These are phyloP conservation scores for Orthonychiurus folsomi DNA, from an alignment of 2,888 invertebrate species.

Conservation along the genomic window DNA sequence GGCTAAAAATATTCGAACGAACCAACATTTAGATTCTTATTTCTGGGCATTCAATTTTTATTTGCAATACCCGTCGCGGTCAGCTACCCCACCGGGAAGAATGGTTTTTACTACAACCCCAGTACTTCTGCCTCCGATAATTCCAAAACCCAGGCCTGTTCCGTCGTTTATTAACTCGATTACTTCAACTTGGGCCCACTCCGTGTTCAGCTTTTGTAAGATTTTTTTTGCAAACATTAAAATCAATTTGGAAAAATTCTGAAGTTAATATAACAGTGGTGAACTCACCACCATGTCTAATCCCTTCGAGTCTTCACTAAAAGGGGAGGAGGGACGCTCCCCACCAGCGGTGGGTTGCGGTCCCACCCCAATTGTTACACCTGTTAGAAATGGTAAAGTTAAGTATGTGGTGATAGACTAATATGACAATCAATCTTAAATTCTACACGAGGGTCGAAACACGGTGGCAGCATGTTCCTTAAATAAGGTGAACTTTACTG, in stretches of 20 bases:
- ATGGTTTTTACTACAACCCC: slow-evolving; percentile 99
- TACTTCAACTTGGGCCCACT: slow-evolving; percentile 99
- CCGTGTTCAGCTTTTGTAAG: slow-evolving; percentile 54
- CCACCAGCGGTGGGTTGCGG: slow-evolving; percentile 32
- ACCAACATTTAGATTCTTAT: neutral
- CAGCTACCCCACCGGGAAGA: slow-evolving; percentile 67
- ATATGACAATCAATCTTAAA: too few relatives aligned
- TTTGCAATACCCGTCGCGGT: neutral
- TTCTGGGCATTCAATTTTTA: too few relatives aligned
- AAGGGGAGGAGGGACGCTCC: slow-evolving; percentile 52
- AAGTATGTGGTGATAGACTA: too few relatives aligned
- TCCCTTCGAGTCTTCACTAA: slow-evolving; percentile 56
- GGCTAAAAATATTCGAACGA: slow-evolving; percentile 49
- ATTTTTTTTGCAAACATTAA: slow-evolving; percentile 4
- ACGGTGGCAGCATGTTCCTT: too few relatives aligned
- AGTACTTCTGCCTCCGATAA: slow-evolving; percentile 92
- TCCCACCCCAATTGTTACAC: slow-evolving; percentile 35
- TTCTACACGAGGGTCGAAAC: too few relatives aligned
- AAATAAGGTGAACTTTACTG: too few relatives aligned
- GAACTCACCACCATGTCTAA: slow-evolving; percentile 58
- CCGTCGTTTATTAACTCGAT: slow-evolving; percentile 97
- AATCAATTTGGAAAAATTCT: slow-evolving; percentile 8
- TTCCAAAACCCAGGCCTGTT: slow-evolving; percentile 95
- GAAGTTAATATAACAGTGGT: neutral
- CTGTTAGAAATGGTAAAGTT: slow-evolving; percentile 17